These are phyloP conservation scores for Drosophila miranda DNA, from an alignment of 1,140 invertebrate species.

Conservation along the genomic window DNA sequence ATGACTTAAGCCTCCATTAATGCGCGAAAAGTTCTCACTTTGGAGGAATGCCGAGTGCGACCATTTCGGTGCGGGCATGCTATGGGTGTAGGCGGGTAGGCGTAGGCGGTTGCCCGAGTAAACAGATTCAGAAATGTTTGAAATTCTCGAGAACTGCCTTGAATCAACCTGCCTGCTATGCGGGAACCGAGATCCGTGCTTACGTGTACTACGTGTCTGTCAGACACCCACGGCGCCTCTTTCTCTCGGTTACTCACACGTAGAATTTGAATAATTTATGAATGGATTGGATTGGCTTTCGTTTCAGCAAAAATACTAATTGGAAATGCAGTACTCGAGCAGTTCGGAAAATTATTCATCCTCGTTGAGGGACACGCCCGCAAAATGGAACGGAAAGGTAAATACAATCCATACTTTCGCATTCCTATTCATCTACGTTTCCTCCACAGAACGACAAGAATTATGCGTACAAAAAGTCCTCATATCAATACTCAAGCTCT, in stretches of 20 bases:
- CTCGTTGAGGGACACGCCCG: conserved; percentile 65
- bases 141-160: conserved; percentile 37
- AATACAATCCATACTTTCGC: conserved; percentile 32
- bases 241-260: conserved; percentile 42
- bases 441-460: conserved; percentile 66
- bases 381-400: conserved; percentile 74
- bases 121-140: conserved; percentile 29
- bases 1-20: conserved; percentile 69
- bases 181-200: conserved; percentile 42
- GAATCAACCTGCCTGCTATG: conserved; percentile 61
- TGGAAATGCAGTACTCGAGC: conserved; percentile 79
- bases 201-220: conserved; percentile 62
- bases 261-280: conserved; percentile 50
- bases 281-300: conserved; percentile 47
- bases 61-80: conserved; percentile 51
- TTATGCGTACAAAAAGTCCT: conserved; percentile 79
- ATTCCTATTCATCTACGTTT: background rate
- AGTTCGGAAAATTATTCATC: conserved; percentile 81
- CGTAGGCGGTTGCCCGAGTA: too few species aligned
- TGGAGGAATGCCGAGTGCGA: conserved; percentile 48
- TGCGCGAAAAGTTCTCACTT: conserved; percentile 69
- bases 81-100: conserved; percentile 21
- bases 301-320: conserved; percentile 67
- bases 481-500: conserved; percentile 76
- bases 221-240: conserved; percentile 52